Conservation (phyloP, 2,113 vertebrate species). For the Naja naja region DNA sequence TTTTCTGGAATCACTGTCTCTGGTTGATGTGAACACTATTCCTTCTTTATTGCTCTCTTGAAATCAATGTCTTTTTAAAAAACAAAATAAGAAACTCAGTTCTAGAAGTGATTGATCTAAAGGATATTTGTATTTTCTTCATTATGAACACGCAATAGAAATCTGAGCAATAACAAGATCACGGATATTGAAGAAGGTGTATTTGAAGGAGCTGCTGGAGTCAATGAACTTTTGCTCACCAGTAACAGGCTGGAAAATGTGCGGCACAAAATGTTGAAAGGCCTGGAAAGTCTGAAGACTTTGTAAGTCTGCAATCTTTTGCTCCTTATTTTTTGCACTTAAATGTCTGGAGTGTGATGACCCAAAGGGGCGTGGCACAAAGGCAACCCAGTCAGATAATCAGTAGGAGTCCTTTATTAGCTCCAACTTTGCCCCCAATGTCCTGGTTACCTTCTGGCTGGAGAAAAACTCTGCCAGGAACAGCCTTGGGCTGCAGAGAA, state of each 20-base stretch:
- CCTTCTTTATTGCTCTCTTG: background rate
- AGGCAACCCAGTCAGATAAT: too few relatives aligned
- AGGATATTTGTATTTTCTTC: conserved; percentile 25
- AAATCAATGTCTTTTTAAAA: background rate
- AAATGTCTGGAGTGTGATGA: background rate
- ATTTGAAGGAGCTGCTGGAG: conserved; percentile 91
- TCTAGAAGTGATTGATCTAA: background rate
- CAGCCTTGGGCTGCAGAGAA: too few relatives aligned
- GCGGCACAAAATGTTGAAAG: conserved; percentile 92
- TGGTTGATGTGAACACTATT: background rate
- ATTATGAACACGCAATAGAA: conserved; percentile 71
- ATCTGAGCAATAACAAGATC: conserved; percentile 97
- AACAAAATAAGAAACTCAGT: background rate
- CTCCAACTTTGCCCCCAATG: too few relatives aligned
- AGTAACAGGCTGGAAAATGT: conserved; percentile 92
- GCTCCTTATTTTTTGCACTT: conserved; percentile 1
- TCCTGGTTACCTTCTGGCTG: too few relatives aligned
- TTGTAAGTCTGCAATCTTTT: conserved; percentile 75
- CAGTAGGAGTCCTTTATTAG: too few relatives aligned
- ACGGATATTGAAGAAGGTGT: conserved; percentile 96
- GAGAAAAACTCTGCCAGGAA: too few relatives aligned
- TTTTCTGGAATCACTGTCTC: background rate
- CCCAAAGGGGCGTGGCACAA: too few relatives aligned
- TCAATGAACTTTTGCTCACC: conserved; percentile 92
- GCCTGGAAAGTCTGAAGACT: conserved; percentile 90